Conservation (phyloP, 2,888 invertebrate genomes). For the Dicyrtoma fusca region DNA sequence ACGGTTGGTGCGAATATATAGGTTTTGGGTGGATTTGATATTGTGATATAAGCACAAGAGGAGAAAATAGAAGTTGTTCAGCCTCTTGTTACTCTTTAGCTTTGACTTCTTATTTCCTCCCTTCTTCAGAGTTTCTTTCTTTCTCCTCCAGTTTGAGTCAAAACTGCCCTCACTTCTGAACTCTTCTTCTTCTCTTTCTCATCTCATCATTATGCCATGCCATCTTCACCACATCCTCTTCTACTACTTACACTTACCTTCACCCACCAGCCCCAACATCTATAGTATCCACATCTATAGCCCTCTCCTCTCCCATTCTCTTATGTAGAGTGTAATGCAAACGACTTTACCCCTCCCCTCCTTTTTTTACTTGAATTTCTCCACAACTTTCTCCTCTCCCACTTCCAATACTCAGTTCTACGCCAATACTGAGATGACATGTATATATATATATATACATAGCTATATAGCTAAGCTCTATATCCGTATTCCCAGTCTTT, state of each 20-base stretch:
- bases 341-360: conserved; percentile 13
- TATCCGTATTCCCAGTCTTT: background rate
- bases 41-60: too few relatives aligned
- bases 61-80: background rate
- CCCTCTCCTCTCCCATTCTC: background rate
- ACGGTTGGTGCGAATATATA: too few relatives aligned
- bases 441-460: too few relatives aligned
- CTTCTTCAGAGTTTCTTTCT: conserved; percentile 5
- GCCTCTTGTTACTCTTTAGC: conserved; percentile 32
- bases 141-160: background rate
- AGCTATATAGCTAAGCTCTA: background rate
- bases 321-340: conserved; percentile 18
- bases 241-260: conserved; percentile 12
- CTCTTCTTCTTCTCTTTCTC: conserved; percentile 14
- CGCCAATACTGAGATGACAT: too few relatives aligned
- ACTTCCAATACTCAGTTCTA: too few relatives aligned
- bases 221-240: conserved; percentile 36
- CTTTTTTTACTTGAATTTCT: too few relatives aligned
- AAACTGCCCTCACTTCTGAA: conserved; percentile 18
- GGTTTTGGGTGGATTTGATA: too few relatives aligned
- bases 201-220: conserved; percentile 35
- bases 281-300: background rate
- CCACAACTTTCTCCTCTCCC: conserved; percentile 9
- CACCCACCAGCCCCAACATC: background rate
- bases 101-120: conserved; percentile 27